Conservation (phyloP, 2,888 invertebrate genomes). For the Gandaritis pyraliata region DNA sequence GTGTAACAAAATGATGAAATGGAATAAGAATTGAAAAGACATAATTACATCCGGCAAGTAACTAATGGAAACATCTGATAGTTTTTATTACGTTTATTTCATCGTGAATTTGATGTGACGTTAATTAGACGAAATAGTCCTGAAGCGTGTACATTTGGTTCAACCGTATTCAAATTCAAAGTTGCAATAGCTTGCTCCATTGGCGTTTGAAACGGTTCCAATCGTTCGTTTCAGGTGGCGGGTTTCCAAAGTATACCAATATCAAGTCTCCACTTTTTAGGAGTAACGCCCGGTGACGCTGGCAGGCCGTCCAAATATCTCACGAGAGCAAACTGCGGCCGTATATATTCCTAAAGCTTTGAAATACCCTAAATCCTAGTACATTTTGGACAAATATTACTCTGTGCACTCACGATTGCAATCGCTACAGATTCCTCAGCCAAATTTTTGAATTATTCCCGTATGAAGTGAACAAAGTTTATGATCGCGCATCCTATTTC, state of each 20-base stretch:
- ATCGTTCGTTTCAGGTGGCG: constrained; percentile 43
- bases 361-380: constrained; percentile 68
- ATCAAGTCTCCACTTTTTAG: constrained; percentile 32
- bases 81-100: constrained; percentile 21
- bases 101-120: constrained; percentile 19
- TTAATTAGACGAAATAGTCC: constrained; percentile 16
- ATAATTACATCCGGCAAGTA: constrained; percentile 42
- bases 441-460: constrained; percentile 79
- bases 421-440: constrained; percentile 64
- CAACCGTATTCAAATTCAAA: constrained; percentile 17
- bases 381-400: constrained; percentile 71
- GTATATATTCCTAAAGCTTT: constrained; percentile 62
- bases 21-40: constrained; percentile 39
- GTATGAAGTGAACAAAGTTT: constrained; percentile 74
- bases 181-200: constrained; percentile 30
- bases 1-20: constrained; percentile 39
- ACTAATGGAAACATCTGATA: constrained; percentile 37
- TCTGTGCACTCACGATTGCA: constrained; percentile 65
- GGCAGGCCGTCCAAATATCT: constrained; percentile 56
- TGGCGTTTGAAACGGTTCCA: constrained; percentile 43
- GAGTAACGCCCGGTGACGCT: constrained; percentile 44
- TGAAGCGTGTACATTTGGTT: constrained; percentile 2
- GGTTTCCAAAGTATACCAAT: constrained; percentile 50
- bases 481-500: constrained; percentile 68
- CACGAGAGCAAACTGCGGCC: constrained; percentile 55